Evolutionary conservation across 2,797 vertebrate species (phyloP).

Genomic region (Cossypha heuglini): DNA sequence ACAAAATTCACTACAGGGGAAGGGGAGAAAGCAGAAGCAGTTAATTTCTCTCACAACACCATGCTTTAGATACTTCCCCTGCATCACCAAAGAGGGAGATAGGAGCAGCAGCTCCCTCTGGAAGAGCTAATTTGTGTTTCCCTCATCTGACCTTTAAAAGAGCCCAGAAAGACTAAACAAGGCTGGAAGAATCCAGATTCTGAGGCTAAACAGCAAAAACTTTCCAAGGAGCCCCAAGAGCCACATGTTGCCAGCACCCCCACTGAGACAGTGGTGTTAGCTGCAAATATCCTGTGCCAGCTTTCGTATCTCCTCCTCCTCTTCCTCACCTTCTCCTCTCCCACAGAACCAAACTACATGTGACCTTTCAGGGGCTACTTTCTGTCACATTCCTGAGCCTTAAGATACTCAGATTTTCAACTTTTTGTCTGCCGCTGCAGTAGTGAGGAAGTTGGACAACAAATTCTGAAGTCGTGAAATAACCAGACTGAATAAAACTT

Average conservation of each 20-base stretch:
- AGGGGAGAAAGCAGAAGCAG: not conserved
- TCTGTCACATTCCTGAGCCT: not conserved
- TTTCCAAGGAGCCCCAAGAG: not conserved
- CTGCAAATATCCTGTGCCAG: not conserved
- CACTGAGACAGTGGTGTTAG: not conserved
- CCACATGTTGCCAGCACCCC: not conserved
- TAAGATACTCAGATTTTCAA: not conserved
- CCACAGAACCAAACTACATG: not conserved
- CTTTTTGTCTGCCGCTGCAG: not conserved
- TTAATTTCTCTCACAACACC: not conserved
- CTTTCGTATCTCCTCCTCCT: not conserved
- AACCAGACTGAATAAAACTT: not conserved
- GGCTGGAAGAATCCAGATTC: not conserved
- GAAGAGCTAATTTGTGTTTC: not conserved
- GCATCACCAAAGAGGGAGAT: not conserved
- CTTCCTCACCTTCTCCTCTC: not conserved
- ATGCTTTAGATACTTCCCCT: not conserved
- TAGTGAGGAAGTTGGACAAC: not conserved
- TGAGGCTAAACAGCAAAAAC: not conserved
- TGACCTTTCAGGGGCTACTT: not conserved
- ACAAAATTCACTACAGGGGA: not conserved
- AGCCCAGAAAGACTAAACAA: constrained; percentile 32
- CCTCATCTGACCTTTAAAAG: constrained; percentile 7
- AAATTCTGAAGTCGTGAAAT: not conserved
- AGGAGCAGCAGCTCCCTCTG: not conserved